phyloP scores from a whole-genome alignment of 2,113 vertebrate species.

The Pachycephala philippinensis region DNA sequence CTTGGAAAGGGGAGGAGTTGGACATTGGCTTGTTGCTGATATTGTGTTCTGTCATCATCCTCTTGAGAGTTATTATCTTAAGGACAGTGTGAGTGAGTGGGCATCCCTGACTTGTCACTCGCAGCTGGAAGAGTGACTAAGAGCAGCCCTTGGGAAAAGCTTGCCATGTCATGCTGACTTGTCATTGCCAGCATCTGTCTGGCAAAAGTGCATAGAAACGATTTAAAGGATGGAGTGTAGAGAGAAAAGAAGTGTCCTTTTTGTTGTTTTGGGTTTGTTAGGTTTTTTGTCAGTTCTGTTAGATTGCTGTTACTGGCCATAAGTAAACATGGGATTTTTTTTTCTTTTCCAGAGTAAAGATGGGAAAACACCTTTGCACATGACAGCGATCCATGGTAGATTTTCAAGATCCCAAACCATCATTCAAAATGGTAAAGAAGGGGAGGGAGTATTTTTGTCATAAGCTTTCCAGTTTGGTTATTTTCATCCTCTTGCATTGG shows the following conservation, averaged over 20 bases:
- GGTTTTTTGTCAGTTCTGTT: not conserved
- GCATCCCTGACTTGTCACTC: not conserved
- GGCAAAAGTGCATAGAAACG: not conserved
- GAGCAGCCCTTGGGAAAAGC: not conserved
- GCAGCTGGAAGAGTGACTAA: not conserved
- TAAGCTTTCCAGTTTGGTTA: not conserved
- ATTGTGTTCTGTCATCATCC: not conserved
- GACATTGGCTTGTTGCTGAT: not conserved
- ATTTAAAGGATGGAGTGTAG: not conserved
- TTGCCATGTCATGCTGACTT: not conserved
- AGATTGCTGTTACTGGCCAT: not conserved
- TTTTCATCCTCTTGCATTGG: not conserved
- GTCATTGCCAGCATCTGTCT: not conserved
- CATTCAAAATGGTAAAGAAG: conserved; percentile 91
- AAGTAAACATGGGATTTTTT: not conserved
- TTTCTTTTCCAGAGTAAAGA: conserved; percentile 89
- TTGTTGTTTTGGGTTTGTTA: too few relatives aligned
- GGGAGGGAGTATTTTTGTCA: not conserved
- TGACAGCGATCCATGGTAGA: conserved; percentile 97
- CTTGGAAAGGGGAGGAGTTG: not conserved
- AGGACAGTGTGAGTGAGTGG: not conserved
- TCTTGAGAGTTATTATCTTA: not conserved
- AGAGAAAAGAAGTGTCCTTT: not conserved
- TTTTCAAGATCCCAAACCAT: conserved; percentile 98
- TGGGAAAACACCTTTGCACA: conserved; percentile 96